phyloP scores from a whole-genome alignment of 2,113 vertebrate species.

The Aldabrachelys gigantea region DNA sequence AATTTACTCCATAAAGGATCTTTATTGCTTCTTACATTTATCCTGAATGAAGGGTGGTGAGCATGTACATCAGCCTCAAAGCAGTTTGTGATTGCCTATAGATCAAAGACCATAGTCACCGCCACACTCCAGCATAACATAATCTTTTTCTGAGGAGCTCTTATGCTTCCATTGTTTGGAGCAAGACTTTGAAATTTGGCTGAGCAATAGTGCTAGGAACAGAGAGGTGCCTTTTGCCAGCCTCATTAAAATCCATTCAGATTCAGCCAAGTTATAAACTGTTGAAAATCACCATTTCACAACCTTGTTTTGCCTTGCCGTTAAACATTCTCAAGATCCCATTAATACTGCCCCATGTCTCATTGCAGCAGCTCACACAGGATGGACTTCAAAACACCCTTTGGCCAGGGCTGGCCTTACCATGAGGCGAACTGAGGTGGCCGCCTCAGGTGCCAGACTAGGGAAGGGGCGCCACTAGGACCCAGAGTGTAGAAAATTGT shows the following conservation, averaged over 20 bases:
- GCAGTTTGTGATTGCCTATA: background rate
- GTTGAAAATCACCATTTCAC: background rate
- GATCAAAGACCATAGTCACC: background rate
- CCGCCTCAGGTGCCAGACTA: no score
- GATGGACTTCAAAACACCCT: background rate
- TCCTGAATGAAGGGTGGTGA: background rate
- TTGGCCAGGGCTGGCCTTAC: no score
- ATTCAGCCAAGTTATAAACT: background rate
- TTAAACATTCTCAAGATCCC: background rate
- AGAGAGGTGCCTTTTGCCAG: background rate
- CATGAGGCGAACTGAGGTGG: no score
- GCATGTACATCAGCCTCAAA: background rate
- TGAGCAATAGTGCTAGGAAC: background rate
- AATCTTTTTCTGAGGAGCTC: background rate
- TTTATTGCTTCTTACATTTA: background rate
- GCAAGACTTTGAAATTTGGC: background rate
- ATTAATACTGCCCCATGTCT: background rate
- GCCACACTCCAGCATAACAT: background rate
- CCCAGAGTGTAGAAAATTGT: no score
- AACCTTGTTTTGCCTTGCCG: constrained; percentile 8
- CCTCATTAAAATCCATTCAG: background rate
- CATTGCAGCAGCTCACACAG: background rate
- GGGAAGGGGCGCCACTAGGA: no score
- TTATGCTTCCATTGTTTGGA: background rate
- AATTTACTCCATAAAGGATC: background rate